Evolutionary conservation across 2,888 invertebrate species (phyloP).

Genomic region (Ctena decussata): DNA sequence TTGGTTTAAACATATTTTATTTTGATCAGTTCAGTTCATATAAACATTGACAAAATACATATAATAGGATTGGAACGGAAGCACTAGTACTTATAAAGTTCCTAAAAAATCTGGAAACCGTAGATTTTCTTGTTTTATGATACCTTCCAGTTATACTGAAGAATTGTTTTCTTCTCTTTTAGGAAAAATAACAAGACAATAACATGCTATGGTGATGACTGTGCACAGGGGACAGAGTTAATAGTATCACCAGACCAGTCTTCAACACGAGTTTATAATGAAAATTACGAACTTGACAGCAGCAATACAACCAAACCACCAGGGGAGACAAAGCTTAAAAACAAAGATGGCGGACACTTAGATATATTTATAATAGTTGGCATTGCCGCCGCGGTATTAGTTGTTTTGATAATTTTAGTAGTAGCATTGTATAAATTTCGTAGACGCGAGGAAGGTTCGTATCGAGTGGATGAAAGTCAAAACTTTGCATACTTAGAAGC

Average conservation of each 20-base stretch:
- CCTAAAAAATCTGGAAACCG: no score
- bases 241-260: neutral
- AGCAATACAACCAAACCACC: neutral
- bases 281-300: neutral
- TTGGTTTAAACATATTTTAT: no score
- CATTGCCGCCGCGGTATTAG: slow-evolving; percentile 96
- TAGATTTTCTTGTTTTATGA: no score
- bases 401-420: slow-evolving; percentile 94
- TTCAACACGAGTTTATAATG: neutral
- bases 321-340: slow-evolving; percentile 16
- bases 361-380: slow-evolving; percentile 91
- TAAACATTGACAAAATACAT: no score
- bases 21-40: no score
- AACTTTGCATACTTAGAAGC: slow-evolving; percentile 88
- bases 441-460: slow-evolving; percentile 93
- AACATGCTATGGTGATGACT: neutral
- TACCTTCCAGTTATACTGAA: no score
- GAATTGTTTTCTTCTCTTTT: neutral
- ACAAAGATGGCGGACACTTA: slow-evolving; percentile 54
- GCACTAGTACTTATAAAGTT: no score
- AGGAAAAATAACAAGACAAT: neutral
- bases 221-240: slow-evolving; percentile 16
- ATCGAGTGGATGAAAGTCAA: slow-evolving; percentile 96
- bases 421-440: slow-evolving; percentile 88
- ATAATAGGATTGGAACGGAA: no score